These are phyloP conservation scores for Bothrops jararaca DNA, from an alignment of 2,113 vertebrate genomes.

Conservation along the genomic window DNA sequence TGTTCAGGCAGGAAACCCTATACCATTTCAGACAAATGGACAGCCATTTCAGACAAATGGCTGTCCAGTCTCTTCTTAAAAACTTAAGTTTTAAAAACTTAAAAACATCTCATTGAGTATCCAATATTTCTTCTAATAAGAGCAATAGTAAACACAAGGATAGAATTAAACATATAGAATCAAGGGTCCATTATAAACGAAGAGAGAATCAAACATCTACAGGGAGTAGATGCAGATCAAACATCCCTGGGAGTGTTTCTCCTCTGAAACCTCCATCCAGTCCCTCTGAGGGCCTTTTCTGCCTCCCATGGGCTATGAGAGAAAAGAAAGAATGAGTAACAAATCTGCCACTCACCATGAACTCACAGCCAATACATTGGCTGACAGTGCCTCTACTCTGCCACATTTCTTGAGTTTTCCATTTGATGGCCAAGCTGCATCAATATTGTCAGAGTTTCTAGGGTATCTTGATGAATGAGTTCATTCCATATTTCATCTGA, in stretches of 20 bases:
- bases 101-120: conserved; percentile 32
- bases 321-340: background rate
- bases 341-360: background rate
- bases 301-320: too few relatives aligned
- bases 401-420: background rate
- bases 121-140: conserved; percentile 39
- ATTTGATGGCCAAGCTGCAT: background rate
- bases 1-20: too few relatives aligned
- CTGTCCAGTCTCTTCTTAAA: too few relatives aligned
- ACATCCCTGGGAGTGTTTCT: too few relatives aligned
- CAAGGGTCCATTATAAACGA: conserved; percentile 28
- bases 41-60: too few relatives aligned
- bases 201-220: background rate
- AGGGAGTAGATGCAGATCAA: too few relatives aligned
- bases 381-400: background rate
- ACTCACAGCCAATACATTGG: too few relatives aligned
- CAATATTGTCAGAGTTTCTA: background rate
- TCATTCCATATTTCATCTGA: background rate
- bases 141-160: conserved; percentile 13
- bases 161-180: conserved; percentile 29
- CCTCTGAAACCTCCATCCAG: background rate
- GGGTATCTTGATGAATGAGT: background rate
- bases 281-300: background rate
- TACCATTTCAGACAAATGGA: too few relatives aligned
- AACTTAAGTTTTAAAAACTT: too few relatives aligned